Evolutionary conservation across 2,888 invertebrate species (phyloP).

Genomic region (Onthophagus sagittarius): DNA sequence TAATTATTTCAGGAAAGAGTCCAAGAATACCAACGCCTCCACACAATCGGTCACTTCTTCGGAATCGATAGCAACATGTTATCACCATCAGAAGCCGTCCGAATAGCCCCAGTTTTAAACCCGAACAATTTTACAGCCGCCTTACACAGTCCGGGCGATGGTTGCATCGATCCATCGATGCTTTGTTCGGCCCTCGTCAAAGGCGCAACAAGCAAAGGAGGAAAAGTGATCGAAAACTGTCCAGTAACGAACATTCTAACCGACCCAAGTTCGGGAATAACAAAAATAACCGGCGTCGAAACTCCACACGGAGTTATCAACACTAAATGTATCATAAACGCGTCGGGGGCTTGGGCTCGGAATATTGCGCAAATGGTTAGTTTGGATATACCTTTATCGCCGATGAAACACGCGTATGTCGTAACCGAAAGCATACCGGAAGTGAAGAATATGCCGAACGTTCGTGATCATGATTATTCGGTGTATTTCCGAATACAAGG

Average conservation of each 20-base stretch:
- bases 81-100: constrained; percentile 67
- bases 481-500: constrained; percentile 82
- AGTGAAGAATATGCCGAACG: constrained; percentile 71
- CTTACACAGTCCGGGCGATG: constrained; percentile 76
- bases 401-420: constrained; percentile 87
- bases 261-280: constrained; percentile 60
- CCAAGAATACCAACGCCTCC: constrained; percentile 77
- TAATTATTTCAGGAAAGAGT: constrained; percentile 59
- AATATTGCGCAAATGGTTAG: constrained; percentile 67
- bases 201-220: constrained; percentile 68
- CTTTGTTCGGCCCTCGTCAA: constrained; percentile 70
- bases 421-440: constrained; percentile 76
- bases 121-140: constrained; percentile 71
- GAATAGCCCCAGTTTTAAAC: constrained; percentile 74
- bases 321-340: constrained; percentile 75
- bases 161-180: constrained; percentile 81
- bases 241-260: constrained; percentile 69
- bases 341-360: constrained; percentile 80
- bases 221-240: constrained; percentile 70
- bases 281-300: constrained; percentile 70
- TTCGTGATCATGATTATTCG: constrained; percentile 80
- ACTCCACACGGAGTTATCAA: constrained; percentile 73
- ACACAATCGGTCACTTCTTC: constrained; percentile 75
- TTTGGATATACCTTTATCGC: constrained; percentile 67
- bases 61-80: constrained; percentile 74